phyloP scores from a whole-genome alignment of 2,888 invertebrate species.

The Macropis europaea region DNA sequence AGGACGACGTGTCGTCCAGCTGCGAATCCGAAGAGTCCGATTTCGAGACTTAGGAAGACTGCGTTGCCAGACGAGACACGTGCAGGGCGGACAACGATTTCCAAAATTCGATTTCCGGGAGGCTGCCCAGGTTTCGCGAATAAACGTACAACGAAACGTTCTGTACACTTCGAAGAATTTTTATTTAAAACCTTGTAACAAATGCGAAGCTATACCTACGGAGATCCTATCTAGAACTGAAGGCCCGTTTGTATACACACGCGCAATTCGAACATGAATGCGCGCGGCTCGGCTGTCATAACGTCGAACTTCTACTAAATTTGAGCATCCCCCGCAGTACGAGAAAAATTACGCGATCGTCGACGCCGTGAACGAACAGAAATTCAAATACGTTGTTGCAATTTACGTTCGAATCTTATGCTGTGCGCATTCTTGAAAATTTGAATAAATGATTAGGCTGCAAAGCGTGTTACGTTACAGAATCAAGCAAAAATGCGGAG shows the following conservation, averaged over 20 bases:
- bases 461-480: too few relatives aligned
- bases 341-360: background rate
- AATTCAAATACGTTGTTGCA: too few relatives aligned
- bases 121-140: constrained; percentile 20
- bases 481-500: too few relatives aligned
- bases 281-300: background rate
- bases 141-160: constrained; percentile 8
- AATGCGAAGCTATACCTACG: constrained; percentile 46
- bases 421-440: too few relatives aligned
- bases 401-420: too few relatives aligned
- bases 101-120: constrained; percentile 1
- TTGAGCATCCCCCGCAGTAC: constrained; percentile 27
- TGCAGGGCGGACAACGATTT: background rate
- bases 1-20: constrained; percentile 69
- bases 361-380: background rate
- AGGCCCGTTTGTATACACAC: constrained; percentile 33
- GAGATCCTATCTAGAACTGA: constrained; percentile 29
- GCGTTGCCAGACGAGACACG: background rate
- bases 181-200: constrained; percentile 63
- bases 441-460: too few relatives aligned
- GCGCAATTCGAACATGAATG: constrained; percentile 13
- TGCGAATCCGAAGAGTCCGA: constrained; percentile 72
- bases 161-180: constrained; percentile 49
- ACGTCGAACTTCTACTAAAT: constrained; percentile 23
- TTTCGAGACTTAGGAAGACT: constrained; percentile 52